Evolutionary conservation across 1,140 invertebrate genomes (phyloP), one percentile per base, ranked within the genome.

Genomic region (Brachionus rubens): DNA sequence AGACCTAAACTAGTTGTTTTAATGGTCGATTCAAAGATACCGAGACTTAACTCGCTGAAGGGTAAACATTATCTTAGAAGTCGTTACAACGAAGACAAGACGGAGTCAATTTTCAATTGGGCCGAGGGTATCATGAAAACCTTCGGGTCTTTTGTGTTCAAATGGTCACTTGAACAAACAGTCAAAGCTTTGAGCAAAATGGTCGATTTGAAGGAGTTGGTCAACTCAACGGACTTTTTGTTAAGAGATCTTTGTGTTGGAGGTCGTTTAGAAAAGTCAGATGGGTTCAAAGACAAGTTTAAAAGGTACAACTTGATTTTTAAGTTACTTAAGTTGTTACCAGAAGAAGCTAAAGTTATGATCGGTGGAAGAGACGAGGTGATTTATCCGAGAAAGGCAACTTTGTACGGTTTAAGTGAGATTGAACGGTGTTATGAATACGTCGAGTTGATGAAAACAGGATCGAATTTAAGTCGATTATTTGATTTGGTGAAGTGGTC

Each of bases 251-350:
- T 54, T 24, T 54, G 52, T 26, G 19, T 14, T 0, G 52, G 52
- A 6, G 52, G 52, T 28, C 19, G 24, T 1, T 14, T 54, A 14
- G 52, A 54, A 28, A n/a, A 12, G 3, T 5, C 33, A n/a, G n/a
- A n/a, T 19, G 2, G 7, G 6, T 54, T 28, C 33, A 10, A 0
- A 54, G 33, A 54, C 7, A 54, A 28, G 19, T 28, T 33, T 54
- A 30, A 54, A 54, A 54, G 52, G 33, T 54, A 54, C 12, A 54
- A 54, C 33, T 54, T 54, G 16, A 54, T 54, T 26, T 54, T 54
- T 28, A 30, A 28, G 16, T 10, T 54, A 3, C 33, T 54, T 14
- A 54, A 54, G 19, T 54, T 54, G 26, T 26, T 54, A 21, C 52
- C 52, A n/a, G 24, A 54, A 54, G 33, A 54, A 4, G 52, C 33